A percentile compares a stretch with the other conserved stretches of the same genome.
phyloP scores from a whole-genome alignment of 2,888 invertebrate genomes.

The Drosophila melanosoma region DNA sequence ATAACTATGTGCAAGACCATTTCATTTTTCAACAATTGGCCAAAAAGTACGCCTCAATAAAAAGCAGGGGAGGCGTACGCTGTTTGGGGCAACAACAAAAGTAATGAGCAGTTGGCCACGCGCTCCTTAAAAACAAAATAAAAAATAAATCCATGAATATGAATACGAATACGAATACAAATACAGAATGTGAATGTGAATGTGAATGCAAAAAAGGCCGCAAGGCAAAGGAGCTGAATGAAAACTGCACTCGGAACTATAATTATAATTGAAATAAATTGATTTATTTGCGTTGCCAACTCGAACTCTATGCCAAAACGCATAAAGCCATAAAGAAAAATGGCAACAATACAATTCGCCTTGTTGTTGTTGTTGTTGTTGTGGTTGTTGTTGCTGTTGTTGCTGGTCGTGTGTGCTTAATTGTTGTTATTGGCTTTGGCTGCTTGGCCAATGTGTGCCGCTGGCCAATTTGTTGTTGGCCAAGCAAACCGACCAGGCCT shows the following conservation, averaged over 20 bases:
- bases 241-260: slow-evolving; percentile 68
- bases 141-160: slow-evolving; percentile 36
- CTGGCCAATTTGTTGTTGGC: slow-evolving; percentile 52
- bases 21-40: slow-evolving; percentile 80
- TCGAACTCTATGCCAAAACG: slow-evolving; percentile 74
- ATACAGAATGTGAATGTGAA: background rate
- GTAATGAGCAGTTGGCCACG: slow-evolving; percentile 80
- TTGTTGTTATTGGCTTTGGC: slow-evolving; percentile 74
- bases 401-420: slow-evolving; percentile 63
- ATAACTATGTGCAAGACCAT: slow-evolving; percentile 78
- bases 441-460: slow-evolving; percentile 64
- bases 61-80: slow-evolving; percentile 52
- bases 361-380: slow-evolving; percentile 27
- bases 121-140: slow-evolving; percentile 60
- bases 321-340: slow-evolving; percentile 74
- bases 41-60: slow-evolving; percentile 74
- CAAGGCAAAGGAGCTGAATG: slow-evolving; percentile 26
- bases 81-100: slow-evolving; percentile 59
- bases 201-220: slow-evolving; percentile 37
- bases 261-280: slow-evolving; percentile 85
- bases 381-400: slow-evolving; percentile 28
- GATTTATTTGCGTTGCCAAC: slow-evolving; percentile 81
- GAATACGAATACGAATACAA: slow-evolving; percentile 15
- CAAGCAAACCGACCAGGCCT: slow-evolving; percentile 39
- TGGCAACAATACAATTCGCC: slow-evolving; percentile 78